Conservation (phyloP, 2,888 invertebrate genomes). For the Erannis defoliaria region DNA sequence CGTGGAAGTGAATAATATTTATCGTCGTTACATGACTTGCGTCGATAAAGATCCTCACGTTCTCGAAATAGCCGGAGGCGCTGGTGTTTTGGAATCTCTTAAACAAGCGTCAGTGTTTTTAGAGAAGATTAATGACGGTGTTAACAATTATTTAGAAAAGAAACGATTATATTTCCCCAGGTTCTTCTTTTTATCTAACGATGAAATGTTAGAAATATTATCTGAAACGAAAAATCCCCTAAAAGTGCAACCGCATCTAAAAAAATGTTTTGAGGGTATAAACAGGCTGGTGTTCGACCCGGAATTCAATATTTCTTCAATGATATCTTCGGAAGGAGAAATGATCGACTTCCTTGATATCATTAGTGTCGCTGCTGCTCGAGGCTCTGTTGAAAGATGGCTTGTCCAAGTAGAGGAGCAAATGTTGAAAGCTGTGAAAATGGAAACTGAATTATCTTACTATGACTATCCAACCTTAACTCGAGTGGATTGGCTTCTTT, state of each 20-base stretch:
- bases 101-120: conserved; percentile 89
- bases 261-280: conserved; percentile 96
- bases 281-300: conserved; percentile 90
- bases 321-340: conserved; percentile 93
- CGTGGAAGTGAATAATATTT: conserved; percentile 89
- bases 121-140: conserved; percentile 94
- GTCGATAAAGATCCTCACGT: conserved; percentile 89
- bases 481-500: conserved; percentile 90
- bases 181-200: conserved; percentile 96
- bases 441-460: conserved; percentile 89
- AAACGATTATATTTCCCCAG: conserved; percentile 94
- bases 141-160: conserved; percentile 93
- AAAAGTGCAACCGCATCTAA: conserved; percentile 94
- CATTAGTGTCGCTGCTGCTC: conserved; percentile 90
- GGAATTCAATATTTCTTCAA: conserved; percentile 90
- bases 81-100: conserved; percentile 90
- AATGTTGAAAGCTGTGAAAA: conserved; percentile 91
- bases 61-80: conserved; percentile 88
- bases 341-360: conserved; percentile 87
- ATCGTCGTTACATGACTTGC: conserved; percentile 88
- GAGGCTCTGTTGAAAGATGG: conserved; percentile 96
- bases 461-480: conserved; percentile 86
- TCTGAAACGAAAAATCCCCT: conserved; percentile 95
- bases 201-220: conserved; percentile 95
- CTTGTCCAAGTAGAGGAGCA: conserved; percentile 93